phyloP scores from a whole-genome alignment of 2,797 vertebrate species.

The Crenuchus spilurus region DNA sequence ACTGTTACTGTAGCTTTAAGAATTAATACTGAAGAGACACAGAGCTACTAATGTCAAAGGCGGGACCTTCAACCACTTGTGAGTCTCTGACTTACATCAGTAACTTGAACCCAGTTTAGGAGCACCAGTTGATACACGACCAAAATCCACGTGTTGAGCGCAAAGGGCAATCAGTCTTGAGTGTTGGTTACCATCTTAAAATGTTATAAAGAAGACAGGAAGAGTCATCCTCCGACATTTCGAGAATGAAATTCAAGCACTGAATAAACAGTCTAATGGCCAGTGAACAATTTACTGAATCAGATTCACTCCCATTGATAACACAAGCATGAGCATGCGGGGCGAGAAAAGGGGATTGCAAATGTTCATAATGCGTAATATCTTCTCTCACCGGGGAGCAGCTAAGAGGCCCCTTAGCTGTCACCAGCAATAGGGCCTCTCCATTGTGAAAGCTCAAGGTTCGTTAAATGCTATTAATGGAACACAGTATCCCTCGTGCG shows the following conservation, averaged over 20 bases:
- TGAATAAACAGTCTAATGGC: slow-evolving; percentile 4
- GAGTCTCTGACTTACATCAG: background rate
- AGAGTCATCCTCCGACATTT: background rate
- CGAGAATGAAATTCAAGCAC: background rate
- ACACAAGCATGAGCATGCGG: slow-evolving; percentile 45
- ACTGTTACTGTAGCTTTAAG: slow-evolving; percentile 30
- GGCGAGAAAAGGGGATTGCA: slow-evolving; percentile 51
- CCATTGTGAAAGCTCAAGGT: slow-evolving; percentile 73
- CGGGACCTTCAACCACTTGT: slow-evolving; percentile 12
- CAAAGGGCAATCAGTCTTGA: background rate
- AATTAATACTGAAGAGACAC: slow-evolving; percentile 23
- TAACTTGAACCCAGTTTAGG: background rate
- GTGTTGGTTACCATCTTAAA: background rate
- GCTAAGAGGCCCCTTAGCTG: slow-evolving; percentile 68
- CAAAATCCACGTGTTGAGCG: too few relatives aligned
- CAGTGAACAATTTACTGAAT: slow-evolving; percentile 27
- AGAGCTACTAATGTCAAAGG: background rate
- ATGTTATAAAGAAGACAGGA: too few relatives aligned
- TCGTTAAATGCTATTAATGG: slow-evolving; percentile 79
- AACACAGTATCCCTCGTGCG: slow-evolving; percentile 71
- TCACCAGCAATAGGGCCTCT: slow-evolving; percentile 74
- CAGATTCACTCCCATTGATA: slow-evolving; percentile 29
- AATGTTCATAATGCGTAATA: slow-evolving; percentile 75
- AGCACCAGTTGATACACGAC: slow-evolving; percentile 7
- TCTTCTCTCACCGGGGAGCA: slow-evolving; percentile 74